Conservation (phyloP, 2,888 invertebrate species). For the Tipula vernalis region DNA sequence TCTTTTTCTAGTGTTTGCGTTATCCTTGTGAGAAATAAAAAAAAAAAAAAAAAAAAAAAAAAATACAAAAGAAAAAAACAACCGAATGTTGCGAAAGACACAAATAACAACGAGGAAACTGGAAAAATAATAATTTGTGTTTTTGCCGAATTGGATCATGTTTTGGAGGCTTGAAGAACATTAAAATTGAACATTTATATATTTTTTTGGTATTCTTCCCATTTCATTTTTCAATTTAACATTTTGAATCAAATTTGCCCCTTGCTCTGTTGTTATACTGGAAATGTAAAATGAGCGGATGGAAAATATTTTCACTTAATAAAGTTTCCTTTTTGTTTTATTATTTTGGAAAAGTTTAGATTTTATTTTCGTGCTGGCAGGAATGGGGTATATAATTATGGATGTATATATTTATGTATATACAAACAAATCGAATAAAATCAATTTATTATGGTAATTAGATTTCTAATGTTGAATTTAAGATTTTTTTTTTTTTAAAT, state of each 20-base stretch:
- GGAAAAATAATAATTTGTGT: neutral
- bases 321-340: neutral
- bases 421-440: neutral
- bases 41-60: neutral
- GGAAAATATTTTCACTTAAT: neutral
- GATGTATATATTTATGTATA: neutral
- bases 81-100: neutral
- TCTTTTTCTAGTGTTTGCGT: neutral
- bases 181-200: constrained; percentile 4
- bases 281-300: neutral
- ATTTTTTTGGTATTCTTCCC: neutral
- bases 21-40: neutral
- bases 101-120: neutral
- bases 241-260: neutral
- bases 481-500: neutral
- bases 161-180: neutral
- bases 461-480: neutral
- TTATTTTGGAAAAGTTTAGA: neutral
- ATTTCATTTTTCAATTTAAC: neutral
- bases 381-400: neutral
- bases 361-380: neutral
- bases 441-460: neutral
- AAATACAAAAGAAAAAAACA: too few species aligned
- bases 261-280: neutral
- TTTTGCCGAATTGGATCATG: neutral